Percentiles rank a stretch among this genome's conserved stretches.
Evolutionary conservation across 1,140 invertebrate species (phyloP).

Genomic region (Nephotettix cincticeps): DNA sequence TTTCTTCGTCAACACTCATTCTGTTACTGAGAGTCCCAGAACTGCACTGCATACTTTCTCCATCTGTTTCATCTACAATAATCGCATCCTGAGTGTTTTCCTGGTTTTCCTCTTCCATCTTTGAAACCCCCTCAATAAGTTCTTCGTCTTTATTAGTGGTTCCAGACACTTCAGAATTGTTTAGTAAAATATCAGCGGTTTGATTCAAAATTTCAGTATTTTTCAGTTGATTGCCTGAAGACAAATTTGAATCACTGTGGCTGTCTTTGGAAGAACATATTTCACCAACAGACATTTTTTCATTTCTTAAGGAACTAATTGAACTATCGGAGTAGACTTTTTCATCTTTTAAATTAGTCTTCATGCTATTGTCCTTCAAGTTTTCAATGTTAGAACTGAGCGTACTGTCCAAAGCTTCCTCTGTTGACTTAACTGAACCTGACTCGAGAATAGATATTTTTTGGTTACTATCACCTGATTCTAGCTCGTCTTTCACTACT

Average conservation of each 20-base stretch:
- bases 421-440: too few species aligned
- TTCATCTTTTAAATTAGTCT: too few species aligned
- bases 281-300: too few species aligned
- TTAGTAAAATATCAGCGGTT: background rate
- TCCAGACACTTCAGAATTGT: background rate
- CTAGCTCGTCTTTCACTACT: too few species aligned
- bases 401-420: too few species aligned
- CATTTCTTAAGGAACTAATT: too few species aligned
- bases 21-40: background rate
- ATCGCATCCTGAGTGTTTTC: background rate
- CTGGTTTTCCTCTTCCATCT: background rate
- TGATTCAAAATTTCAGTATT: background rate
- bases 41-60: background rate
- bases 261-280: background rate
- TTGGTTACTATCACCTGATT: too few species aligned
- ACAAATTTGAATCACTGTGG: background rate
- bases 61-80: background rate
- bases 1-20: slow-evolving; percentile 3
- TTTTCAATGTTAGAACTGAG: too few species aligned
- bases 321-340: too few species aligned
- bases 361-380: too few species aligned
- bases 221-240: background rate
- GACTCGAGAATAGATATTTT: too few species aligned
- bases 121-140: background rate
- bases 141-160: background rate